Percentiles rank a stretch among this genome's conserved stretches.
Conservation (phyloP, 2,888 invertebrate species). For the Mythimna lalbum region DNA sequence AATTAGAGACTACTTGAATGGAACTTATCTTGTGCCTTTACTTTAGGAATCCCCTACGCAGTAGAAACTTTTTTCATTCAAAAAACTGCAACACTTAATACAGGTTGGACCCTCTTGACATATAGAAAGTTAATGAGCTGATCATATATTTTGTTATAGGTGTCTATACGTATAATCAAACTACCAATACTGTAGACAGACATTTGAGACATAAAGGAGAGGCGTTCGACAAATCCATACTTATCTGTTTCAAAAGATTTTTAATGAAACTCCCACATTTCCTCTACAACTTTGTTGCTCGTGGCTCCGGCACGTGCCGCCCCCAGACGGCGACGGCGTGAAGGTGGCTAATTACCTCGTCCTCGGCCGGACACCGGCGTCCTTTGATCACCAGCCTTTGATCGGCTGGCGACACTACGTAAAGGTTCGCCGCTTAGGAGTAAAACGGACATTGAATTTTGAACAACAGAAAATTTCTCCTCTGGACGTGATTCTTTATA, state of each 20-base stretch:
- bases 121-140: background rate
- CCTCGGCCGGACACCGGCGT: slow-evolving; percentile 76
- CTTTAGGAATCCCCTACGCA: slow-evolving; percentile 6
- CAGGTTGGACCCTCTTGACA: background rate
- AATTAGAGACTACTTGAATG: slow-evolving; percentile 1
- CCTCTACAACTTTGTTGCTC: slow-evolving; percentile 13
- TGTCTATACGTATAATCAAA: background rate
- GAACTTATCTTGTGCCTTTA: background rate
- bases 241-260: slow-evolving; percentile 1
- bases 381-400: slow-evolving; percentile 86
- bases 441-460: slow-evolving; percentile 58
- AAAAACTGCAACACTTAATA: background rate
- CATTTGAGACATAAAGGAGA: background rate
- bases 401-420: slow-evolving; percentile 75
- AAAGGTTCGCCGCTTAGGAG: slow-evolving; percentile 55
- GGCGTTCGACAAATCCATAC: background rate
- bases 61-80: background rate
- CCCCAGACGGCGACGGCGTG: slow-evolving; percentile 60
- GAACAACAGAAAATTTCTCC: background rate
- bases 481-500: background rate
- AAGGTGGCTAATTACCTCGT: slow-evolving; percentile 83
- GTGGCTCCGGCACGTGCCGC: slow-evolving; percentile 59
- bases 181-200: background rate
- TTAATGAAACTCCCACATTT: slow-evolving; percentile 2
- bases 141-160: too few species aligned